A percentile compares a stretch with the other conserved stretches of the same genome.
Conservation (phyloP, 1,140 invertebrate genomes). For the Drosophila repleta region DNA sequence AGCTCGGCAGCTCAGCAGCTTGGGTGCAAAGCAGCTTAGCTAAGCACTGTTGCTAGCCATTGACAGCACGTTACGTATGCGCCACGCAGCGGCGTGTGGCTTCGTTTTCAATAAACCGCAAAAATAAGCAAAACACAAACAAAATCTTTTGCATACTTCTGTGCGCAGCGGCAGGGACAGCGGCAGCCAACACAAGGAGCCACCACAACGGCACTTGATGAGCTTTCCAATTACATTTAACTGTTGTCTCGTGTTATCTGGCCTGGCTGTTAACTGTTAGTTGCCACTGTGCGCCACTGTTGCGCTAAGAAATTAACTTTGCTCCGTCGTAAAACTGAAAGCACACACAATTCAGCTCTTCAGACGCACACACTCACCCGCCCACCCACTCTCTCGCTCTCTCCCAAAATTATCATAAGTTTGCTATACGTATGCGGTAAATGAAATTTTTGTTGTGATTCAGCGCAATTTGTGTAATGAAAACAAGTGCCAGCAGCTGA, state of each 20-base stretch:
- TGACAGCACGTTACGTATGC: slow-evolving; percentile 51
- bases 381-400: neutral
- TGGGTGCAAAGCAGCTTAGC: slow-evolving; percentile 49
- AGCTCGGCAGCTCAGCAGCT: slow-evolving; percentile 28
- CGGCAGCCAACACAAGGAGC: slow-evolving; percentile 20
- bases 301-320: slow-evolving; percentile 67
- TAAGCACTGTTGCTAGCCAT: slow-evolving; percentile 45
- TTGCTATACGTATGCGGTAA: slow-evolving; percentile 34
- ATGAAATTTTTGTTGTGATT: slow-evolving; percentile 34
- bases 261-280: slow-evolving; percentile 19
- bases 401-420: slow-evolving; percentile 64
- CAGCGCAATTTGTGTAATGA: slow-evolving; percentile 66
- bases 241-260: slow-evolving; percentile 48
- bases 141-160: slow-evolving; percentile 71
- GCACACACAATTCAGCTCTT: slow-evolving; percentile 10
- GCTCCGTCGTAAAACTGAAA: slow-evolving; percentile 54
- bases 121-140: slow-evolving; percentile 28
- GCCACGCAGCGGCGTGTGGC: slow-evolving; percentile 41
- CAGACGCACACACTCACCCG: too few relatives aligned
- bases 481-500: slow-evolving; percentile 31
- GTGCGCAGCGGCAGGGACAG: slow-evolving; percentile 40
- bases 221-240: slow-evolving; percentile 76
- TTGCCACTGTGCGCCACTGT: slow-evolving; percentile 22
- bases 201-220: slow-evolving; percentile 55
- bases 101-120: slow-evolving; percentile 69